Percentiles rank a stretch among this genome's conserved stretches.
phyloP scores from a whole-genome alignment of 2,797 vertebrate species.

The Aphelocoma californica region DNA sequence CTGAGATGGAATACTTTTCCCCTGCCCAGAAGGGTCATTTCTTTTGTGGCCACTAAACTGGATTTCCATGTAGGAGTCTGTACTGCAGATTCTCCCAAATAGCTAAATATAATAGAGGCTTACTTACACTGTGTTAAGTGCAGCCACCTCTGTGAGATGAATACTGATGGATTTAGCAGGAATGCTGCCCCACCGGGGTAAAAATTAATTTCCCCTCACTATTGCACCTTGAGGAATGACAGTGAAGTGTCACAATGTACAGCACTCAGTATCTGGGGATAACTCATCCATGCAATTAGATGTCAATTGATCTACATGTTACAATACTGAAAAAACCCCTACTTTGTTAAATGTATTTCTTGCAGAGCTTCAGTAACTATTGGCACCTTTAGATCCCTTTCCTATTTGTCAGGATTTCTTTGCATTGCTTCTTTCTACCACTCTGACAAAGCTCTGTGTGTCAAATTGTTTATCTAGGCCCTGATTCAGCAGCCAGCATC shows the following conservation, averaged over 20 bases:
- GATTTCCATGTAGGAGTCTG: not conserved
- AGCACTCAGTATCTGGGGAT: not conserved
- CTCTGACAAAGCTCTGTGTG: not conserved
- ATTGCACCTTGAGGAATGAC: not conserved
- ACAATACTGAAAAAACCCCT: not conserved
- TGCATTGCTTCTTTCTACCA: not conserved
- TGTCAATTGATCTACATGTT: not conserved
- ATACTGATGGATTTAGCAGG: not conserved
- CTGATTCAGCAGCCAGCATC: not conserved
- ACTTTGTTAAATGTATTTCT: not conserved
- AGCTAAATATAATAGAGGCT: not conserved
- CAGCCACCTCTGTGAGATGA: not conserved
- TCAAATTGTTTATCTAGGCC: not conserved
- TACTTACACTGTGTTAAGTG: not conserved
- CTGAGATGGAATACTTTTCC: not conserved
- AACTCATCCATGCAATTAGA: not conserved
- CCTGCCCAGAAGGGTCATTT: not conserved
- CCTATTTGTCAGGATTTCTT: not conserved
- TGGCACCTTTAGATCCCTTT: not conserved
- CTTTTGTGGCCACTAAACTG: not conserved
- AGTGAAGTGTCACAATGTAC: not conserved
- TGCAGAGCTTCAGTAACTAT: not conserved
- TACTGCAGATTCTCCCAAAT: not conserved
- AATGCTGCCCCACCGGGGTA: not conserved
- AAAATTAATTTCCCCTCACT: not conserved